These are phyloP conservation scores for Drosophila albomicans DNA, from an alignment of 1,140 invertebrate species.

Conservation along the genomic window DNA sequence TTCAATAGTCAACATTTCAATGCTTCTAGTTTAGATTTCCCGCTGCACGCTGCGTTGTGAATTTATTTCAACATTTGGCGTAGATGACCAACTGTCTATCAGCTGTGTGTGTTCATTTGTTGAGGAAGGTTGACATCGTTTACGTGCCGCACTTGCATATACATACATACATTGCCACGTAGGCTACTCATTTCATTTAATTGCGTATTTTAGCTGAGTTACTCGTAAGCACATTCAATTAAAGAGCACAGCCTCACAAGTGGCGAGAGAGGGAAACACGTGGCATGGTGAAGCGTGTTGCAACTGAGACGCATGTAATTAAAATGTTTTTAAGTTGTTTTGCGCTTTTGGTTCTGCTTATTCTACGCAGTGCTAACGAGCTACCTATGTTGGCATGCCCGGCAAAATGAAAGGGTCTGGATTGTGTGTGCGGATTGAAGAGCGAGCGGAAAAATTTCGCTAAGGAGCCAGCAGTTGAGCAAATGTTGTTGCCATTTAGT, in stretches of 20 bases:
- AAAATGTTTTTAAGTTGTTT: constrained; percentile 75
- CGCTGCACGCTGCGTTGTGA: constrained; percentile 31
- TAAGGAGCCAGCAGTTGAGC: constrained; percentile 46
- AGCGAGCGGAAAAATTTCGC: constrained; percentile 7
- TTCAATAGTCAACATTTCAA: not conserved
- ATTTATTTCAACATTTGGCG: constrained; percentile 56
- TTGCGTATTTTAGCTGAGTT: constrained; percentile 56
- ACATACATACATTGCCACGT: not conserved
- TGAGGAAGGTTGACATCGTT: constrained; percentile 47
- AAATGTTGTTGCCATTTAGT: constrained; percentile 71
- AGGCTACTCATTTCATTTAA: constrained; percentile 54
- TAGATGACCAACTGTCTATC: constrained; percentile 51
- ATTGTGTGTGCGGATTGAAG: constrained; percentile 1
- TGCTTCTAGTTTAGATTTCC: not conserved
- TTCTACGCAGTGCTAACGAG: no score
- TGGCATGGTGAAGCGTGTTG: constrained; percentile 17
- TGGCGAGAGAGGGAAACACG: not conserved
- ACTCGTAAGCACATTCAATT: constrained; percentile 62
- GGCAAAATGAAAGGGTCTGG: not conserved
- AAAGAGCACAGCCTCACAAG: constrained; percentile 43
- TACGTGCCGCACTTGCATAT: no score
- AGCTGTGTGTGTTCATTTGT: constrained; percentile 9
- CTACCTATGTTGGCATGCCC: no score
- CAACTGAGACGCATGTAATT: constrained; percentile 70
- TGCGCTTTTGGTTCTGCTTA: constrained; percentile 45